Conservation (phyloP, 2,113 vertebrate genomes). For the Camelus dromedarius region DNA sequence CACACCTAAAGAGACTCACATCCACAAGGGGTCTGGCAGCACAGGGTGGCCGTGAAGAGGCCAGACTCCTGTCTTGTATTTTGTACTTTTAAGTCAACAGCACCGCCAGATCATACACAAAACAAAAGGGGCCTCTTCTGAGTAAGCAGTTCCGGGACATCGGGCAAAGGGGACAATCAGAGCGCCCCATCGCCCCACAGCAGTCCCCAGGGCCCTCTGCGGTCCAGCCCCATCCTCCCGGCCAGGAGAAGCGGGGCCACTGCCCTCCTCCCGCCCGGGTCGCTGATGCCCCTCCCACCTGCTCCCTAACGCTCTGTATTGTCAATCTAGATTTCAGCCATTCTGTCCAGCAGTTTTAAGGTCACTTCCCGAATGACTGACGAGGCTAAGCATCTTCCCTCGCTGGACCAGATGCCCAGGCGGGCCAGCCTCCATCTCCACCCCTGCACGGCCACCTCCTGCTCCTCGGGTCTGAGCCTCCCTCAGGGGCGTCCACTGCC, state of each 20-base stretch:
- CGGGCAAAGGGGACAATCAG: fast-evolving
- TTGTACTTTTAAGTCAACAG: neutral
- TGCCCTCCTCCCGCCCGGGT: no score
- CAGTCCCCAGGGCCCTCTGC: no score
- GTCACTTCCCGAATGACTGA: fast-evolving
- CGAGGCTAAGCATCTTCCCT: fast-evolving
- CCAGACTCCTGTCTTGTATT: neutral
- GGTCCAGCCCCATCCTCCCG: neutral
- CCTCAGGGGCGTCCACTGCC: neutral
- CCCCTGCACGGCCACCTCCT: neutral
- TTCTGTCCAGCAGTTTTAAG: fast-evolving
- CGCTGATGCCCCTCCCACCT: neutral
- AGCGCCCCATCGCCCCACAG: fast-evolving
- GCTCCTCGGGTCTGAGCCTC: neutral
- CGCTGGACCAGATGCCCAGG: no score
- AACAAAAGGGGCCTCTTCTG: neutral
- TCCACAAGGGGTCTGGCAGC: no score
- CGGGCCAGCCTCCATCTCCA: no score
- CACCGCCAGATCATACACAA: fast-evolving
- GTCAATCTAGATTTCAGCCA: neutral
- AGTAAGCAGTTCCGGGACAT: neutral
- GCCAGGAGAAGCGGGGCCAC: neutral
- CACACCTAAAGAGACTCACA: neutral
- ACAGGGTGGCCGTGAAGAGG: fast-evolving
- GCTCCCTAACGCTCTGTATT: fast-evolving